Base-by-base conservation (phyloP, 1,140 invertebrate species). In the Ganaspis sp. region DNA sequence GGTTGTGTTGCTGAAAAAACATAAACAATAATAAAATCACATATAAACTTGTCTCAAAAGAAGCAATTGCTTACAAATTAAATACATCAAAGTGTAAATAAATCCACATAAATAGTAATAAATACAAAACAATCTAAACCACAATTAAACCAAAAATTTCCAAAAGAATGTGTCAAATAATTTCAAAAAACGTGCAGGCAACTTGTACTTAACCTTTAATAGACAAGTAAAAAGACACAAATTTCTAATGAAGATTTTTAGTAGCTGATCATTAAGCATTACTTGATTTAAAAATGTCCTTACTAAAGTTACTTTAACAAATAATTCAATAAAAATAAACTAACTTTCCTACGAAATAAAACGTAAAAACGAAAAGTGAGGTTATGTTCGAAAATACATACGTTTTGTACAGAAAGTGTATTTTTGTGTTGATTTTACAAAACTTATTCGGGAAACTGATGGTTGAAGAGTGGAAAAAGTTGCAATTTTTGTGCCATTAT, bases 351-450 rank as follows among this genome's bases (percentile, higher is more conserved):
- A 26, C 15, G 11, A 29, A 64, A 15, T n/a, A 29, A 29, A 64
- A 29, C 21, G 38, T 6, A 54, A 40, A 73, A 21, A 0, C 23
- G 21, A 74, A 73, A 29, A 74, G 75, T 77, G 69, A 82, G 82
- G 85, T 86, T 87, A 87, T 77, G 81, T 70, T 73, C 34, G 1
- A 5, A 17, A 19, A 64, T 81, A 84, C 83, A 87, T 70, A 88
- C 87, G 70, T 72, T 85, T 70, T 8, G 80, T 85, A 40, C 40
- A 83, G 77, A 81, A 87, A 76, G 26, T 74, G 70, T 70, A 84
- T 82, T 81, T 87, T 82, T 85, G 80, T 21, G 69, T 37, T 5
- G 72, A 42, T 70, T 72, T 80, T 34, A 85, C 54, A 23, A 86
- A 42, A 15, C 81, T 83, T 79, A 83, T 72, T 75, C 72, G 81